Evolutionary conservation across 2,888 invertebrate species (phyloP).

Genomic region (Lepidonotus clava): DNA sequence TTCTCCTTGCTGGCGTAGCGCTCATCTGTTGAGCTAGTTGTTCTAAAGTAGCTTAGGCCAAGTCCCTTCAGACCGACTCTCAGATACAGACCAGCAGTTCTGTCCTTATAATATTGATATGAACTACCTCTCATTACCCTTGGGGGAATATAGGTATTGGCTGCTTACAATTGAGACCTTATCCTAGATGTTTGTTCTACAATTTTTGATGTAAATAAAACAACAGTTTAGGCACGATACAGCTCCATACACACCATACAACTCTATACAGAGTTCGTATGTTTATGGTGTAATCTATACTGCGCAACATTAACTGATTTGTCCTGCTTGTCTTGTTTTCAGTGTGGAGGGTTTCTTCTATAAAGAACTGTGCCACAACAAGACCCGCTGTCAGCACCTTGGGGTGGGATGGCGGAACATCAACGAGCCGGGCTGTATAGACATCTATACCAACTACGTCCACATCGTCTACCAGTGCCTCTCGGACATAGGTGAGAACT

Average conservation of each 20-base stretch:
- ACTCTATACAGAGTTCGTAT: not conserved
- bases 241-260: not conserved
- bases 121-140: no score
- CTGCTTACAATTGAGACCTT: no score
- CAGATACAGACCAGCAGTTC: no score
- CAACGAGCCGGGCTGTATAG: constrained; percentile 61
- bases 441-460: constrained; percentile 65
- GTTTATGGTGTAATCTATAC: no score
- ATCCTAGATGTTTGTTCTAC: no score
- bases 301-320: not conserved
- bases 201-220: no score
- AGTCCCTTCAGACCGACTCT: no score
- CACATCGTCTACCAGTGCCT: constrained; percentile 61
- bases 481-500: constrained; percentile 51
- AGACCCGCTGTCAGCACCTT: constrained; percentile 60
- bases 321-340: not conserved
- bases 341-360: constrained; percentile 61
- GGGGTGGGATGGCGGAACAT: constrained; percentile 63
- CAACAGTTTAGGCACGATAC: not conserved
- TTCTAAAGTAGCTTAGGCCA: no score
- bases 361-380: constrained; percentile 60
- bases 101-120: no score
- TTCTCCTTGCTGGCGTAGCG: no score
- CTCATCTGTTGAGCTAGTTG: no score
- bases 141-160: no score